Base-by-base conservation (phyloP, 2,888 invertebrate genomes). In the Thumatha senex region DNA sequence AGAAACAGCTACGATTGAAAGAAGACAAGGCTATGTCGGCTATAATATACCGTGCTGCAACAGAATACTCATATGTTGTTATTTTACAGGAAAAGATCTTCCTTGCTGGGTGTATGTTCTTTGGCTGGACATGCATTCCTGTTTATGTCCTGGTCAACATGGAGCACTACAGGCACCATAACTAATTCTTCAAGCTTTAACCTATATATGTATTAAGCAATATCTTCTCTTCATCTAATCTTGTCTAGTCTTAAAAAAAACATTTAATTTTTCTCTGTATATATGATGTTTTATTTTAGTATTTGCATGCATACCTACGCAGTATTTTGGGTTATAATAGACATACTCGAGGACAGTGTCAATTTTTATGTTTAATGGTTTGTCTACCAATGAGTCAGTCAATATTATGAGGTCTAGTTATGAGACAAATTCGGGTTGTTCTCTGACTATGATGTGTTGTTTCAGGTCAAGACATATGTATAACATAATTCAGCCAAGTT, bases 91-190 rank as follows among this genome's bases (percentile, higher is more conserved):
- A 39, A 24, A 39, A 39, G n/a, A 18, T 39, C 24, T 1, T n/a
- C 2, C 39, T 35, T 1, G n/a, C 31, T 7, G 24, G 34, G 14
- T 45, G 12, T 10, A 46, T 39, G 18, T 15, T 35, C 10, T 12
- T 15, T 29, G 30, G 24, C n/a, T 11, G 30, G 12, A 18, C 24
- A 30, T 30, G 11, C n/a, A 9, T 33, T 33, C 7, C 39, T 1
- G 48, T 51, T 31, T 15, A 40, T 51, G 30, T 50, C 3, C 40
- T 39, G 42, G 42, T 51, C 13, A 12, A 39, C 39, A 39, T 39
- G 39, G n/a, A 24, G n/a, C 11, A 39, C 18, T 39, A 39, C 39
- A 39, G 18, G 7, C 18, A 39, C 8, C 10, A 39, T 7, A n/a
- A 18, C 1, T 39, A 39, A 18, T 15, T 15, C 15, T 39, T 5